Base-by-base conservation (phyloP, 2,113 vertebrate species). In the Mohoua ochrocephala region DNA sequence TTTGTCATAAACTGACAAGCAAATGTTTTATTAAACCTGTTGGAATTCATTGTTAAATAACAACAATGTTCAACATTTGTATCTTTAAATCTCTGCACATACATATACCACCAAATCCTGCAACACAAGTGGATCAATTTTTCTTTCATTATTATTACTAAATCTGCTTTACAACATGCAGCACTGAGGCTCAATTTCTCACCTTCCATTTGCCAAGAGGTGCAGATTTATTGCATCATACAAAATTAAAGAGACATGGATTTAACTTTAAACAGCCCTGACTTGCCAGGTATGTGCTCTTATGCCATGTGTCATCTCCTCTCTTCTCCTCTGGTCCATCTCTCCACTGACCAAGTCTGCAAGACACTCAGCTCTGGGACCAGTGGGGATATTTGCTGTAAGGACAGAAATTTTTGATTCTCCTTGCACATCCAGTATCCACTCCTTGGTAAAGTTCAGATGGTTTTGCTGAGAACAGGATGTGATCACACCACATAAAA, bases 41-140 rank as follows among this genome's bases (percentile, higher is more conserved):
- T 94, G 73, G 52, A 89, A 91, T 60, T 86, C 76, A 84, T 78
- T 88, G 86, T 93, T 96, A 95, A 96, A 84, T 73, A 96, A 95
- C 80, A 95, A 74, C 49, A 67, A 27, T 54, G 63, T 84, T 92
- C 60, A 96, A 42, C 82, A 56, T 80, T 79, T 94, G 84, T 85
- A 53, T 89, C 79, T 53, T 94, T 88, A 93, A 93, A 96, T 75
- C 56, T 86, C 83, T 71, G 27, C 60, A 75, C 28, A 54, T 74
- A 87, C 33, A 75, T 80, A 93, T 91, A 92, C 14, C 27, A 89
- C 61, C 31, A 81, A 88, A 60, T 56, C 68, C 84, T 81, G 45
- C 76, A 95, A 84, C 52, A 42, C 31, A 81, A 75, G 37, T 92
- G 71, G 59, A 76, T 80, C 67, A 71, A 70, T 95, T 95, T 84